A percentile compares a stretch with the other conserved stretches of the same genome.
phyloP scores from a whole-genome alignment of 2,888 invertebrate species.

The Oscheius myriophilus region DNA sequence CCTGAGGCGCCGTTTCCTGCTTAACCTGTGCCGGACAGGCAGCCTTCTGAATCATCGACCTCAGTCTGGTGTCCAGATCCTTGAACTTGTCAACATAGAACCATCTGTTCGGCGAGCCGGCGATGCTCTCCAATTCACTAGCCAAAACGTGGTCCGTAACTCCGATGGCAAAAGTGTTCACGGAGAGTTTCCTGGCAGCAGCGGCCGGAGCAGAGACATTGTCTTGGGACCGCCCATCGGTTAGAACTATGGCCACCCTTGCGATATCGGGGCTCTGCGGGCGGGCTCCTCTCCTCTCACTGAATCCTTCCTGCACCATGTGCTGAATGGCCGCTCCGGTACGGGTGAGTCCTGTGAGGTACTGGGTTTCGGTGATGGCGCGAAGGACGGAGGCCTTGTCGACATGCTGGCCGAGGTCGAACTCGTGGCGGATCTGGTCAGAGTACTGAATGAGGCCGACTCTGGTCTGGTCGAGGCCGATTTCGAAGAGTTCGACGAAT shows the following conservation, averaged over 20 bases:
- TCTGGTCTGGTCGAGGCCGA: conserved; percentile 68
- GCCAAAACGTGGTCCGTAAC: conserved; percentile 70
- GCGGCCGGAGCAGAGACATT: conserved; percentile 70
- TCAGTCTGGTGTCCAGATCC: conserved; percentile 68
- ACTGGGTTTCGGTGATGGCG: conserved; percentile 60
- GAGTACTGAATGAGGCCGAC: conserved; percentile 70
- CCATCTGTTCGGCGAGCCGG: conserved; percentile 68
- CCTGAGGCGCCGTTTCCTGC: conserved; percentile 37
- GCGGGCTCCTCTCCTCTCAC: conserved; percentile 68
- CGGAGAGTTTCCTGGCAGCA: conserved; percentile 64
- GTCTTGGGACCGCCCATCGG: conserved; percentile 72
- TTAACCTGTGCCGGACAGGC: conserved; percentile 63
- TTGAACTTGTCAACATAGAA: conserved; percentile 71
- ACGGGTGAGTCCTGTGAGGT: conserved; percentile 68
- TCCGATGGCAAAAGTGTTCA: conserved; percentile 71
- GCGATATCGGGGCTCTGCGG: conserved; percentile 42
- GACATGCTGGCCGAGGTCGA: conserved; percentile 62
- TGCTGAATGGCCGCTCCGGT: conserved; percentile 71
- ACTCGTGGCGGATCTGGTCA: conserved; percentile 70
- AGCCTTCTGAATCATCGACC: conserved; percentile 69
- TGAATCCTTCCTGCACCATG: conserved; percentile 70
- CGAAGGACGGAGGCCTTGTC: conserved; percentile 52
- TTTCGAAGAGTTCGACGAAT: conserved; percentile 70
- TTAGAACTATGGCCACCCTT: conserved; percentile 71
- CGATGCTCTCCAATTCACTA: conserved; percentile 68